Evolutionary conservation across 2,113 vertebrate genomes (phyloP), one percentile per base, ranked within the genome.

Genomic region (Phalacrocorax aristotelis): DNA sequence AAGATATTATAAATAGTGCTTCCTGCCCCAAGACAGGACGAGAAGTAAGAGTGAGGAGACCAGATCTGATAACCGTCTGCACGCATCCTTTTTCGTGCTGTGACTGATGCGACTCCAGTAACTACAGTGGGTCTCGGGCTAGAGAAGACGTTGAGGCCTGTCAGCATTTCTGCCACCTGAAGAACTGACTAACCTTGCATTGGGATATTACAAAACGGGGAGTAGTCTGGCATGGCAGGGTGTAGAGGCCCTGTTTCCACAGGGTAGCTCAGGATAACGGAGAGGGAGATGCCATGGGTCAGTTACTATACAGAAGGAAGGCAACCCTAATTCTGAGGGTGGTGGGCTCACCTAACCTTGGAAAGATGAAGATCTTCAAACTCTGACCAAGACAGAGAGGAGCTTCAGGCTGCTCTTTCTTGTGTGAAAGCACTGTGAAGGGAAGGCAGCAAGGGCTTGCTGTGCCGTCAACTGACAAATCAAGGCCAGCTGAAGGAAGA

Each of bases 1-100:
- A 80, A 65, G 36, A 42, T 58, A 26, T 72, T 88, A 94, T 57
- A 88, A 85, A 85, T 74, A 93, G 82, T 15, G 36, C 44, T 91
- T 87, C 48, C 70, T 49, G 15, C 78, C 77, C 77, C 2, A 13
- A 68, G 57, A 61, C 18, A 29, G 70, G 42, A 40, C 0, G 2
- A 83, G 91, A 32, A 74, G 64, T 19, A 58, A 57, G 60, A 86
- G 68, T 25, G 36, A 76, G 62, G 70, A 61, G 70, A 52, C 14
- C 44, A 40, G 70, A 69, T 34, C 93, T 76, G 82, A 77, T 86
- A 76, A 62, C 10, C 6, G 7, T 36, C 57, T 30, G 36, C n/a
- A 11, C 10, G 1, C n/a, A 14, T 68, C n/a, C 26, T 57, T 66
- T n/a, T 54, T 38, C 51, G 69, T 29, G 48, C 77, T 18, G 26